These are phyloP conservation scores for Blastobasis adustella DNA, from an alignment of 2,888 invertebrate genomes.

Conservation along the genomic window DNA sequence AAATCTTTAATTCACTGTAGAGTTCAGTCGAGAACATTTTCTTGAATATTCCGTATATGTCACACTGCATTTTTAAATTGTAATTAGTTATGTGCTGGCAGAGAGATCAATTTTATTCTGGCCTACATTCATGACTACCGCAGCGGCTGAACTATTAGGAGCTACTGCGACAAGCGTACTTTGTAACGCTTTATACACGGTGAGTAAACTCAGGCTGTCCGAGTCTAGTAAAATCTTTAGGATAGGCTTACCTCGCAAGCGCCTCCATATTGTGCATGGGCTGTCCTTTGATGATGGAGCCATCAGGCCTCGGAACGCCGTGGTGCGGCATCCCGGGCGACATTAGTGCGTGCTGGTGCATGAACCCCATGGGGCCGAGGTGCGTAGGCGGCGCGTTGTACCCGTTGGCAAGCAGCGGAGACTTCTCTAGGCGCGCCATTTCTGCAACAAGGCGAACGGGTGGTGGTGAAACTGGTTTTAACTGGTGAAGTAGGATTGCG, in stretches of 20 bases:
- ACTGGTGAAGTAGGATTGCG: too few relatives aligned
- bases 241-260: conserved; percentile 81
- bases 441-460: conserved; percentile 70
- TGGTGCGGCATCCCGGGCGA: conserved; percentile 94
- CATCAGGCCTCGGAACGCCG: conserved; percentile 85
- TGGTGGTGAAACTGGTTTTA: not conserved
- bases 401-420: conserved; percentile 92
- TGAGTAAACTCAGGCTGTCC: not conserved
- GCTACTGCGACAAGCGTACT: too few relatives aligned
- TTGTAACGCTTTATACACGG: not conserved
- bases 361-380: conserved; percentile 95
- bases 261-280: conserved; percentile 93
- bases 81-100: too few relatives aligned
- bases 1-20: too few relatives aligned
- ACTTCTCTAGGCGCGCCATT: conserved; percentile 92
- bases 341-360: conserved; percentile 93
- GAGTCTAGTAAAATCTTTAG: not conserved
- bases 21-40: too few relatives aligned
- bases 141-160: too few relatives aligned
- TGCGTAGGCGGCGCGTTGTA: conserved; percentile 95
- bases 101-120: too few relatives aligned
- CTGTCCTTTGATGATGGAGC: conserved; percentile 88
- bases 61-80: too few relatives aligned
- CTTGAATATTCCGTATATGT: too few relatives aligned
- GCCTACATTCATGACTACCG: too few relatives aligned